These are phyloP conservation scores for Gadopsis marmoratus DNA, from an alignment of 2,797 vertebrate species.

Conservation along the genomic window DNA sequence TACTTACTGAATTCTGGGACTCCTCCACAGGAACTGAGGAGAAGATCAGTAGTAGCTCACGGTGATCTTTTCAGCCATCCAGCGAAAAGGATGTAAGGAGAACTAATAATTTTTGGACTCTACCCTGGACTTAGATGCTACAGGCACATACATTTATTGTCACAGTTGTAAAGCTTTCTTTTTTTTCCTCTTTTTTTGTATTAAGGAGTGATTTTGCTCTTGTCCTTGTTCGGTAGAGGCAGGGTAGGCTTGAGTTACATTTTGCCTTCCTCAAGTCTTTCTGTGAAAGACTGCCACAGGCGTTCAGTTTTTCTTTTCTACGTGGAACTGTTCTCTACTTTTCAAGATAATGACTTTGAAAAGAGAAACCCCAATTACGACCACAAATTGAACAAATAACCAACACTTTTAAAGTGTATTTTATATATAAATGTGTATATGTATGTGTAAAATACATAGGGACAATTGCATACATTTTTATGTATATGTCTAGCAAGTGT, in stretches of 20 bases:
- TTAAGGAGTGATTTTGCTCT: constrained; percentile 57
- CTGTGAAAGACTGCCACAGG: constrained; percentile 86
- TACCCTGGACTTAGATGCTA: constrained; percentile 44
- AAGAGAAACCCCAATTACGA: constrained; percentile 61
- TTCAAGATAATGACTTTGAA: constrained; percentile 76
- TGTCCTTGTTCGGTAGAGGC: constrained; percentile 71
- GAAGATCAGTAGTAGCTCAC: constrained; percentile 38
- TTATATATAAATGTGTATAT: constrained; percentile 86
- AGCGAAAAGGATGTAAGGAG: constrained; percentile 31
- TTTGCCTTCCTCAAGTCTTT: constrained; percentile 85
- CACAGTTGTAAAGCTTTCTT: constrained; percentile 44
- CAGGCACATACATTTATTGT: constrained; percentile 68
- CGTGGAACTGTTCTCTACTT: constrained; percentile 74
- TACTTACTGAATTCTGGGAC: constrained; percentile 29
- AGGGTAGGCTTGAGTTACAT: constrained; percentile 72
- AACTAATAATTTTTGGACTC: constrained; percentile 31
- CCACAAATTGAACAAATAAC: constrained; percentile 75
- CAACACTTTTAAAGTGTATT: constrained; percentile 86
- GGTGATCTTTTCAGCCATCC: constrained; percentile 40
- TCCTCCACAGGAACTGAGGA: constrained; percentile 21
- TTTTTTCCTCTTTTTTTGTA: constrained; percentile 48
- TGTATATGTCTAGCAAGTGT: constrained; percentile 84
- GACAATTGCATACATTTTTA: constrained; percentile 82
- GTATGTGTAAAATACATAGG: constrained; percentile 83
- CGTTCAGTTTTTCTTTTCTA: constrained; percentile 77